phyloP scores from a whole-genome alignment of 2,888 invertebrate genomes.

The Imbricaverruca yamaguchii region DNA sequence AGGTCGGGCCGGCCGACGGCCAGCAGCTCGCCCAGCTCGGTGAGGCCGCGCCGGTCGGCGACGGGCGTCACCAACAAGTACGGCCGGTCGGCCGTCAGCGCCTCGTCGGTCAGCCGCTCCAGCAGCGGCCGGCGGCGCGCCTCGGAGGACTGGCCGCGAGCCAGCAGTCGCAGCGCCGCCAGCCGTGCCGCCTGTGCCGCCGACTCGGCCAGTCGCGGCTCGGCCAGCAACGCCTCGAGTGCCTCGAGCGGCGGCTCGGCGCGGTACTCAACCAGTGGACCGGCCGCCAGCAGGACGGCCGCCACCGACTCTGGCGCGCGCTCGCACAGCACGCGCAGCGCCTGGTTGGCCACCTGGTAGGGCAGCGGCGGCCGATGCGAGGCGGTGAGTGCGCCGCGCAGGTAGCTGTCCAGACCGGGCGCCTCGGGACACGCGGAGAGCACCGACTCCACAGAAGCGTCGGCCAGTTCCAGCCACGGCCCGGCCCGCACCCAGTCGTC shows the following conservation, averaged over 20 bases:
- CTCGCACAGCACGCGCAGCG: neutral
- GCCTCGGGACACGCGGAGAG: conserved; percentile 29
- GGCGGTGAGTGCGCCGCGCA: neutral
- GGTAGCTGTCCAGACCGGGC: conserved; percentile 20
- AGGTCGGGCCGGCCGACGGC: conserved; percentile 3
- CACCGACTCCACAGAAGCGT: conserved; percentile 30
- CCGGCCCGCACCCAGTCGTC: conserved; percentile 36
- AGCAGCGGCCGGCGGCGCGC: neutral
- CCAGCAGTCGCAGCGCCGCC: conserved; percentile 11
- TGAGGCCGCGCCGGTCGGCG: neutral
- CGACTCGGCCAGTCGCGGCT: neutral
- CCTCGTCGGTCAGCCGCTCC: neutral
- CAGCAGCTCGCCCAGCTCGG: conserved; percentile 19
- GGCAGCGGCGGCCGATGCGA: neutral
- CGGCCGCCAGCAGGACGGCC: neutral
- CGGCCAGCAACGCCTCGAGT: neutral
- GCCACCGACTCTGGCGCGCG: neutral
- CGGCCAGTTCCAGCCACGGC: conserved; percentile 26
- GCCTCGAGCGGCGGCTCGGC: conserved; percentile 18
- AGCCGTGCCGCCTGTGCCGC: conserved; percentile 16
- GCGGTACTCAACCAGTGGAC: neutral
- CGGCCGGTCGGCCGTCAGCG: neutral
- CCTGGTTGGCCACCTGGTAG: conserved; percentile 16
- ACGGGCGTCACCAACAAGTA: neutral
- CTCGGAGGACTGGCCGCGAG: neutral